Evolutionary conservation across 2,888 invertebrate genomes (phyloP), one percentile per base, ranked within the genome.

Genomic region (Euspilapteryx auroguttella): DNA sequence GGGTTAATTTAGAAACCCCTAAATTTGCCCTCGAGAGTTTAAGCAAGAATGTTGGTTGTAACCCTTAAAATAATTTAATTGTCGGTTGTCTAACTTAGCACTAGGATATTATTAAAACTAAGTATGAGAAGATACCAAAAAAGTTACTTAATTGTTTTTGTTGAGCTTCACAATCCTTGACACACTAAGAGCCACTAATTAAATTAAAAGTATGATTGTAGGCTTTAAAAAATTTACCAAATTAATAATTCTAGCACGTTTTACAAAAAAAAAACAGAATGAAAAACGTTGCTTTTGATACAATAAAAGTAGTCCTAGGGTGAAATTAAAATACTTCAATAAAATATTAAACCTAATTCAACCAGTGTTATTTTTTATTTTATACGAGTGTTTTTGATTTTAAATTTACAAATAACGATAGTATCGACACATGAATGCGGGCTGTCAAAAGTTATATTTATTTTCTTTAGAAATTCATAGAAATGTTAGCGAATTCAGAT

Each of bases 361-460:
- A 33, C 25, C 24, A 30, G 12, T 6, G 15, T 36, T 44, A 46
- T 48, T 52, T 44, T 44, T 48, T 45, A 37, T 45, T 52, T 49
- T 41, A 47, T 49, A 52, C 51, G 49, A 46, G 42, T 49, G 49
- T 57, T 59, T 50, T 53, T 45, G 51, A 57, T 57, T 51, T 42
- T 51, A 48, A 51, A 55, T 53, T 56, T 57, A 61, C 59, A 66
- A 73, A 69, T 55, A 69, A 55, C 51, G 66, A 66, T 69, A 57
- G 48, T 47, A 69, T 66, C 64, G 55, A 58, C 49, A 52, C 55
- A 45, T 49, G 49, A 53, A 55, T 51, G n/a, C n/a, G n/a, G 59
- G 61, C 65, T 73, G 73, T 73, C 75, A 71, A 55, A 73, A 71
- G 69, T 69, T 68, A 68, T 73, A 71, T 75, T 73, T 73, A 73